Percentiles rank a stretch among this genome's conserved stretches.
Conservation (phyloP, 2,888 invertebrate genomes). For the Limulus polyphemus region DNA sequence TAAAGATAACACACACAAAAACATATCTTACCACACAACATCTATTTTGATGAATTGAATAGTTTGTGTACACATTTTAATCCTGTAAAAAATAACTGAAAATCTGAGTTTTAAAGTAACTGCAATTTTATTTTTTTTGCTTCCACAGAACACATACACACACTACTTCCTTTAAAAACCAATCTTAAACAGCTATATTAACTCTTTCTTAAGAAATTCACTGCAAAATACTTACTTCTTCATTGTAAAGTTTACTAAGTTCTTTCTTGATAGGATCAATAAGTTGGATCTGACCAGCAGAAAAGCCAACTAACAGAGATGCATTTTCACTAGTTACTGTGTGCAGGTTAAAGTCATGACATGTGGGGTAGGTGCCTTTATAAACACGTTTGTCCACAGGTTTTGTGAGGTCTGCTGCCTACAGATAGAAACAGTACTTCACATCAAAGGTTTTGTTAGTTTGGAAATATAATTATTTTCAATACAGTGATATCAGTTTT, state of each 20-base stretch:
- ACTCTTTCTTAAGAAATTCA: not conserved
- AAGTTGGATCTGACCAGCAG: slow-evolving; percentile 94
- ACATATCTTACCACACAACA: too few species aligned
- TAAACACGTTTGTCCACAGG: slow-evolving; percentile 97
- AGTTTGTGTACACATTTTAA: too few species aligned
- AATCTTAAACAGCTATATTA: too few species aligned
- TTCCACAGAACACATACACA: too few species aligned
- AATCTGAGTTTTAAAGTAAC: too few species aligned
- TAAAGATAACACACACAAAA: too few species aligned
- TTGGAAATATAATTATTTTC: too few species aligned
- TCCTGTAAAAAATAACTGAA: too few species aligned
- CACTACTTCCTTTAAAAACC: too few species aligned
- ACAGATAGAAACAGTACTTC: slow-evolving; percentile 30
- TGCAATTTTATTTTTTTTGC: too few species aligned
- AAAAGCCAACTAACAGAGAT: slow-evolving; percentile 88
- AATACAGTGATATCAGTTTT: too few species aligned
- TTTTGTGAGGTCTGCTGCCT: slow-evolving; percentile 90
- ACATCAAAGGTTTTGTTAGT: not conserved
- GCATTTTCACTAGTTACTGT: slow-evolving; percentile 71
- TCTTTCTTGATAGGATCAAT: slow-evolving; percentile 96
- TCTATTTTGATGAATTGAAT: too few species aligned
- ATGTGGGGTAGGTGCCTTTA: slow-evolving; percentile 97
- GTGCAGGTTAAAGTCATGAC: slow-evolving; percentile 90
- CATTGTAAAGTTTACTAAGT: slow-evolving; percentile 90
- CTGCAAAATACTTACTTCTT: slow-evolving; percentile 51